These are phyloP conservation scores for Dioctria rufipes DNA, from an alignment of 2,888 invertebrate species.

Conservation along the genomic window DNA sequence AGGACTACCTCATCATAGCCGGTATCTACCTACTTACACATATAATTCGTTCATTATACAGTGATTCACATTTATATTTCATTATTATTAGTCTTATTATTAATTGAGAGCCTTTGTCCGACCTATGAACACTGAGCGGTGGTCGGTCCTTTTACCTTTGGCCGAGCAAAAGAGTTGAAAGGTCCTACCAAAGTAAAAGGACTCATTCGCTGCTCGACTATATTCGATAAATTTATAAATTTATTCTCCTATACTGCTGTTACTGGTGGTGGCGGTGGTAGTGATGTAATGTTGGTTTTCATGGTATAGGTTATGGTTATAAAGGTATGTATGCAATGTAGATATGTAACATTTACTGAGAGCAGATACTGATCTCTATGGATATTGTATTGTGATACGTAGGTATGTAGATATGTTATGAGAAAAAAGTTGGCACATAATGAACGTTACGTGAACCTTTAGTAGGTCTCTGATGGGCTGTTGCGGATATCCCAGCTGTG, in stretches of 20 bases:
- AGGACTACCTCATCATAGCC: too few relatives aligned
- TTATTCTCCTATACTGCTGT: background rate
- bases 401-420: too few relatives aligned
- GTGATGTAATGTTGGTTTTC: background rate
- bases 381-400: conserved; percentile 25
- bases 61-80: conserved; percentile 57
- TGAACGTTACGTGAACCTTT: conserved; percentile 29
- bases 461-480: conserved; percentile 29
- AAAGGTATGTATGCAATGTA: too few relatives aligned
- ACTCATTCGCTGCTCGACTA: background rate
- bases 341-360: background rate
- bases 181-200: background rate
- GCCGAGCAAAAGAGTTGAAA: background rate
- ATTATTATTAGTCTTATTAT: conserved; percentile 58
- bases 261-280: background rate
- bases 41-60: conserved; percentile 18
- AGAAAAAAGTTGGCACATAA: conserved; percentile 15
- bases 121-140: background rate
- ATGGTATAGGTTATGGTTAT: too few relatives aligned
- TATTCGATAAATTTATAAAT: conserved; percentile 42
- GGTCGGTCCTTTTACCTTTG: background rate
- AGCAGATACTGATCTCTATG: background rate
- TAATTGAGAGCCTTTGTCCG: conserved; percentile 58
- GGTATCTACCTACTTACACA: background rate
- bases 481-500: conserved; percentile 37